Percentiles rank a stretch among this genome's conserved stretches.
phyloP scores from a whole-genome alignment of 2,113 vertebrate species.

The Otolemur garnettii region DNA sequence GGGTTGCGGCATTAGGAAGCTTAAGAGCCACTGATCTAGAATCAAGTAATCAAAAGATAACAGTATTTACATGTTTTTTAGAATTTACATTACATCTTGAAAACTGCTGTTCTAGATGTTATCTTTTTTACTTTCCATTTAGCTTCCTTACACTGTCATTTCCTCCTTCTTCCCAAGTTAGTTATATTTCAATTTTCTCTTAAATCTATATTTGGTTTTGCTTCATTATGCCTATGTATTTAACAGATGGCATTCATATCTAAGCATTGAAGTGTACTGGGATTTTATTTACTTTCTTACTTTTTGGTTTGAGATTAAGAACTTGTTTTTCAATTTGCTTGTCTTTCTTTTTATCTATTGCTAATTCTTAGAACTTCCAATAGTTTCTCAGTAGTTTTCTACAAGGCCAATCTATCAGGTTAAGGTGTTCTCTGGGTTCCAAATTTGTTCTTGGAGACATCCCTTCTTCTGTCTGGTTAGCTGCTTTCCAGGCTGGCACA shows the following conservation, averaged over 20 bases:
- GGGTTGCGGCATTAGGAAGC: no score
- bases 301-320: conserved; percentile 27
- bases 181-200: not conserved
- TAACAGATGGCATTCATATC: not conserved
- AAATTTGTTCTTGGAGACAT: not conserved
- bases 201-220: not conserved
- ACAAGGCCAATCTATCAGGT: not conserved
- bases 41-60: not conserved
- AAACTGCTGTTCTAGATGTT: not conserved
- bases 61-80: not conserved
- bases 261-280: not conserved
- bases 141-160: not conserved
- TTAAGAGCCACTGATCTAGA: not conserved
- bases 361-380: not conserved
- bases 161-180: not conserved
- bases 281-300: conserved; percentile 8
- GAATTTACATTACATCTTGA: not conserved
- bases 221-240: not conserved
- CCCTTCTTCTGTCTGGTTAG: not conserved
- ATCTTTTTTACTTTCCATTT: conserved; percentile 23
- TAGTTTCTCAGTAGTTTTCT: conserved; percentile 8
- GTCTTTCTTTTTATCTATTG: conserved; percentile 13
- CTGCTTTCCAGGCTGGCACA: not conserved
- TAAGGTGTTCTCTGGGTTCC: not conserved
- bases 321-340: conserved; percentile 16